Conservation (phyloP, 2,797 vertebrate genomes). For the Leucoraja ocellata region DNA sequence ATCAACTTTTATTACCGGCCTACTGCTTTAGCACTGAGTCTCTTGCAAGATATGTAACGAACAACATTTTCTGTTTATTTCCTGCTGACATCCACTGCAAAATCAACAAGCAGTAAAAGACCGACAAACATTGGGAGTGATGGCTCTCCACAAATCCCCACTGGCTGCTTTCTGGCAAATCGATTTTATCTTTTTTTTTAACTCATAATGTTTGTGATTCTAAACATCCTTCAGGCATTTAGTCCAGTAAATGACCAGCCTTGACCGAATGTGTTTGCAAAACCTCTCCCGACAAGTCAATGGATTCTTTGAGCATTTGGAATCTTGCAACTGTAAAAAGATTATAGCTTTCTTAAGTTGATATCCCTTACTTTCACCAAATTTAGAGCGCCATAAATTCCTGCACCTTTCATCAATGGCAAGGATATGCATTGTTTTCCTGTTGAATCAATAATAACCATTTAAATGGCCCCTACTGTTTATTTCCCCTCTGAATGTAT, state of each 20-base stretch:
- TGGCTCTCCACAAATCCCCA: background rate
- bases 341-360: background rate
- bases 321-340: background rate
- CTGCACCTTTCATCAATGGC: background rate
- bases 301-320: background rate
- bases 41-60: background rate
- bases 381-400: background rate
- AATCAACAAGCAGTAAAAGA: background rate
- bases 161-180: background rate
- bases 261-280: background rate
- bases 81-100: background rate
- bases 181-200: background rate
- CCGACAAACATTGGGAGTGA: background rate
- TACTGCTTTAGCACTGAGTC: background rate
- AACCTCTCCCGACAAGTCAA: background rate
- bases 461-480: background rate
- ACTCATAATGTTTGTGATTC: background rate
- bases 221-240: background rate
- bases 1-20: background rate
- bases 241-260: background rate
- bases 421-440: background rate
- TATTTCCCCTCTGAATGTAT: background rate
- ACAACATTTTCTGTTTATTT: background rate
- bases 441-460: background rate
- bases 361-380: background rate